These are phyloP conservation scores for Danaus chrysippus DNA, from an alignment of 2,888 invertebrate genomes.

Conservation along the genomic window DNA sequence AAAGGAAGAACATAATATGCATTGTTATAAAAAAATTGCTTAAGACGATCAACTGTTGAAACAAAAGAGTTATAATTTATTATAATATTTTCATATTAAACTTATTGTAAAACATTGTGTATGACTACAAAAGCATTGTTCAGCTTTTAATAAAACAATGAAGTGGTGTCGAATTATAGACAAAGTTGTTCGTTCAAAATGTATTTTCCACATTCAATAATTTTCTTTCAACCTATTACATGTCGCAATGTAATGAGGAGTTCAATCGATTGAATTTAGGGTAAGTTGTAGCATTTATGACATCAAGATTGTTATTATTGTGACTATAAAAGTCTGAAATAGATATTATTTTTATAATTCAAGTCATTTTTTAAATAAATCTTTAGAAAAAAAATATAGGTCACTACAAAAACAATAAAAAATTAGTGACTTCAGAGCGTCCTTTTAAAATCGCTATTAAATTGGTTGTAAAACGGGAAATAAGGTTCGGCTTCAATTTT, in stretches of 20 bases:
- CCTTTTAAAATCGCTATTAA: slow-evolving; percentile 15
- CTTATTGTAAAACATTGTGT: too few relatives aligned
- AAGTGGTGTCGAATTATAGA: too few relatives aligned
- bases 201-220: not conserved
- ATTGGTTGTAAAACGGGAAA: slow-evolving; percentile 12
- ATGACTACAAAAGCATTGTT: too few relatives aligned
- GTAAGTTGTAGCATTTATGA: not conserved
- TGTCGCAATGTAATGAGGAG: slow-evolving; percentile 17
- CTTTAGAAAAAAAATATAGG: not conserved
- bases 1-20: too few relatives aligned
- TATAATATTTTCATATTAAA: too few relatives aligned
- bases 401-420: not conserved
- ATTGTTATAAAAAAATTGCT: too few relatives aligned
- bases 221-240: slow-evolving; percentile 2
- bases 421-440: not conserved
- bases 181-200: too few relatives aligned
- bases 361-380: too few relatives aligned
- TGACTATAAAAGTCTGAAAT: not conserved
- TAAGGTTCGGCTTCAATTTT: slow-evolving; percentile 11
- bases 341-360: not conserved
- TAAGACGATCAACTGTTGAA: too few relatives aligned
- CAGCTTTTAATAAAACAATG: too few relatives aligned
- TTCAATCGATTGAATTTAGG: slow-evolving; percentile 18
- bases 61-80: too few relatives aligned
- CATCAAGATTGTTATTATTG: not conserved